Conservation (phyloP, 2,797 vertebrate genomes). For the Channallabes apus region DNA sequence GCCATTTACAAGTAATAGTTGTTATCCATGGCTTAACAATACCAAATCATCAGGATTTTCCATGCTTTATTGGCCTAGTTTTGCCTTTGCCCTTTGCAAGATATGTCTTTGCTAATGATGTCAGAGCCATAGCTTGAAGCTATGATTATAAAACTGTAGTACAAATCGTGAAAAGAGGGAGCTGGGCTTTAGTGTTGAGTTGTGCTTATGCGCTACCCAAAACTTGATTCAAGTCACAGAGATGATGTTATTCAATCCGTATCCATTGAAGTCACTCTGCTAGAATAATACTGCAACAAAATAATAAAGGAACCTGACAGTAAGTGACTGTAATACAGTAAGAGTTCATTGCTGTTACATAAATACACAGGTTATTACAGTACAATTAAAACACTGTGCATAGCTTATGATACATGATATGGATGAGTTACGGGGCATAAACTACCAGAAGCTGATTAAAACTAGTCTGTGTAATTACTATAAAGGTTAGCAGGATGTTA, state of each 20-base stretch:
- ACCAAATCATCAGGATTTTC: too few relatives aligned
- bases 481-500: neutral
- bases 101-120: too few relatives aligned
- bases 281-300: neutral
- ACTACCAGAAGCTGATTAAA: neutral
- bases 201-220: neutral
- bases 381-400: neutral
- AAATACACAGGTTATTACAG: neutral
- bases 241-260: neutral
- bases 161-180: too few relatives aligned
- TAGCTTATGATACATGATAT: neutral
- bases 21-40: too few relatives aligned
- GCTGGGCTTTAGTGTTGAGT: neutral
- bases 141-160: too few relatives aligned
- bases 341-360: neutral
- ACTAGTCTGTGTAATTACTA: neutral
- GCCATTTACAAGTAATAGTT: too few relatives aligned
- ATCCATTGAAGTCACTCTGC: neutral
- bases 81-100: too few relatives aligned
- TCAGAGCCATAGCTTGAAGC: too few relatives aligned
- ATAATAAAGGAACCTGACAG: neutral
- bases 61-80: too few relatives aligned
- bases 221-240: neutral
- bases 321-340: too few relatives aligned
- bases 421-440: neutral